A percentile compares a stretch with the other conserved stretches of the same genome.
Evolutionary conservation across 2,797 vertebrate species (phyloP).

Genomic region (Miopithecus talapoin): DNA sequence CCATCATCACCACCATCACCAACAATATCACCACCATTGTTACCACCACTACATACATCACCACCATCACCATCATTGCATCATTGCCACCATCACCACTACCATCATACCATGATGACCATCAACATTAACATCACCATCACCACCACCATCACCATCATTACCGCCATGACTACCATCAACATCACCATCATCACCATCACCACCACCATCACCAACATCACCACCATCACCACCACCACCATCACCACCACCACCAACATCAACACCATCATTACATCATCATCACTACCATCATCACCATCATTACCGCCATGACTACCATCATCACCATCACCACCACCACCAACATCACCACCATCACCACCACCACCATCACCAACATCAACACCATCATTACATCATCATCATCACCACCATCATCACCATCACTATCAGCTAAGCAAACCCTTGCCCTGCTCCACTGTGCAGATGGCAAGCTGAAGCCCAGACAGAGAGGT

Average conservation of each 20-base stretch:
- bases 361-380: not conserved
- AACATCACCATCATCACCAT: not conserved
- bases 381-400: not conserved
- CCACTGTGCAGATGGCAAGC: not conserved
- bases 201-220: too few species aligned
- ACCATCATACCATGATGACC: not conserved
- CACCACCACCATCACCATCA: not conserved
- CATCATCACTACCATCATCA: not conserved
- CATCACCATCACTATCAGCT: too few species aligned
- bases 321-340: not conserved
- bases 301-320: not conserved
- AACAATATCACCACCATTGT: not conserved
- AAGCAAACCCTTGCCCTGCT: not conserved
- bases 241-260: accelerated
- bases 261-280: not conserved
- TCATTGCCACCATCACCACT: not conserved
- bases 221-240: not conserved
- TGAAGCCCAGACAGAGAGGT: not conserved
- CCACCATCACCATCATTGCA: accelerated
- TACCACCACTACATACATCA: not conserved
- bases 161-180: accelerated
- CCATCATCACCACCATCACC: not conserved
- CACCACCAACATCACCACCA: not conserved
- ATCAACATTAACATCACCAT: not conserved
- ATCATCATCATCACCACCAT: too few species aligned